Evolutionary conservation across 2,113 vertebrate species (phyloP).

Genomic region (Chitala chitala): DNA sequence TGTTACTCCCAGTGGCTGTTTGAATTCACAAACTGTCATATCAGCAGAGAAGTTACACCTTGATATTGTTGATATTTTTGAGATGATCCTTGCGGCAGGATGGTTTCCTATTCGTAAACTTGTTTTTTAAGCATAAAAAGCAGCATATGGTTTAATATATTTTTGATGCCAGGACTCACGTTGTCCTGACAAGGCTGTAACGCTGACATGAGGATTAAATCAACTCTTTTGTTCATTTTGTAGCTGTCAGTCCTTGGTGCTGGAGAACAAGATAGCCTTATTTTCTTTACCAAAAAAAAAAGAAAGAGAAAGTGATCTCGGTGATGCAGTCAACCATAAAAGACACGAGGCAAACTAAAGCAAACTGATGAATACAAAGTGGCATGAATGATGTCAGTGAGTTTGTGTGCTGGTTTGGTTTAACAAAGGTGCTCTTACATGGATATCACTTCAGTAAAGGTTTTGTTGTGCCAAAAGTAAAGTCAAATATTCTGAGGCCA

Average conservation of each 20-base stretch:
- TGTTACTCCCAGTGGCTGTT: slow-evolving; percentile 17
- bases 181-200: slow-evolving; percentile 12
- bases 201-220: slow-evolving; percentile 20
- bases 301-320: slow-evolving; percentile 18
- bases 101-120: not conserved
- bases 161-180: slow-evolving; percentile 1
- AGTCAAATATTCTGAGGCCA: not conserved
- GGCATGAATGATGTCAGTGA: not conserved
- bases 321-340: slow-evolving; percentile 16
- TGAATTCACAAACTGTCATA: slow-evolving; percentile 21
- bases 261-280: slow-evolving; percentile 5
- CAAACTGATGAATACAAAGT: slow-evolving; percentile 14
- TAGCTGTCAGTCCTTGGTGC: not conserved
- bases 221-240: slow-evolving; percentile 15
- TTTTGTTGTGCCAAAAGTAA: not conserved
- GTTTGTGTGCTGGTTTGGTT: not conserved
- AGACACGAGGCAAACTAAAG: slow-evolving; percentile 5
- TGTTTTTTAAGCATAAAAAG: slow-evolving; percentile 9
- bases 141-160: slow-evolving; percentile 16
- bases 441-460: not conserved
- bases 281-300: slow-evolving; percentile 18
- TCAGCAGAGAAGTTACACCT: slow-evolving; percentile 18
- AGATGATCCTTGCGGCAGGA: slow-evolving; percentile 5
- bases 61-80: slow-evolving; percentile 20
- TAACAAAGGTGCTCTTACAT: not conserved